Evolutionary conservation across 2,113 vertebrate species (phyloP), one percentile per base, ranked within the genome.

Genomic region (Procavia capensis): DNA sequence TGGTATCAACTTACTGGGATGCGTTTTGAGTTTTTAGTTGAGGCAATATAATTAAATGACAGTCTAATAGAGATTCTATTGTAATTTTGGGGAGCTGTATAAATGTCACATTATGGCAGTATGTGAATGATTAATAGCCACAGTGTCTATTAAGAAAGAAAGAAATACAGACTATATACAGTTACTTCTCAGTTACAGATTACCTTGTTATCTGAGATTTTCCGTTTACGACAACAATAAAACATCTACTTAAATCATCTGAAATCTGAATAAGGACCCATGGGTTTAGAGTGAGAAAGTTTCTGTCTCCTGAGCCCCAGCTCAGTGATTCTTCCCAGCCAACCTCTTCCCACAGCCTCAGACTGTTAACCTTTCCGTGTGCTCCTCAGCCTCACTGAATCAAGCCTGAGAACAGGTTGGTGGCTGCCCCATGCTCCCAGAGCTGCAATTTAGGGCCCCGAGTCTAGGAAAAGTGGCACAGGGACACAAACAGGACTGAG

Each of bases 81-180:
- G 25, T 20, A 36, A 76, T 22, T 90, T 90, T 85, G 57, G 27
- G 14, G 92, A 87, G 9, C 20, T 86, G 41, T 87, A 6, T 75
- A 61, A 91, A 85, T 92, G 61, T 72, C 31, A 85, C 25, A 82
- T 85, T 47, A 85, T 72, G 39, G 6, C 5, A 20, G 47, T 27
- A 85, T 78, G 88, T 78, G 85, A 90, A 88, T 90, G 34, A 92
- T 20, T 68, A 74, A 22, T 41, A 43, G 78, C 27, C 31, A 66
- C 45, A 95, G 17, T 84, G 39, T 88, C 25, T 24, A 59, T 59
- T 20, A 59, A 54, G 50, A 2, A 54, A 54, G 11, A 17, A 54
- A 54, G 17, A 54, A 54, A 54, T 50, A 54, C 47, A 8, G 11
- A 47, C 6, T 47, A 57, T n/a, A 24, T 63, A 25, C 61, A 63